Evolutionary conservation across 2,113 vertebrate species (phyloP).

Genomic region (cattle (Bos taurus)): ARS-UCD2.0 NC_037347.1:17619501-17620000

Average conservation of each 20-base stretch:
- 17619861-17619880: not conserved
- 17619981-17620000: constrained; percentile 33
- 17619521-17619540: not conserved
- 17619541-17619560: not conserved
- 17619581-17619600: not conserved
- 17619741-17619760: not conserved
- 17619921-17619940: not conserved
- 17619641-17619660: not conserved
- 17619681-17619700: not conserved
- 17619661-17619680: not conserved
- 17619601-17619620: not conserved
- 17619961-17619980: not conserved
- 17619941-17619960: not conserved
- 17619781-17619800: constrained; percentile 52
- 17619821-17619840: constrained; percentile 61
- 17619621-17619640: not conserved
- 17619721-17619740: not conserved
- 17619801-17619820: constrained; percentile 57
- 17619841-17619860: constrained; percentile 5
- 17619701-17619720: not conserved
- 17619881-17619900: not conserved
- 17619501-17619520: not conserved
- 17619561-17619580: not conserved
- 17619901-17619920: not conserved
- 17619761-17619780: not conserved